Base-by-base conservation (phyloP, 2,113 vertebrate genomes). In the Lycocorax pyrrhopterus region DNA sequence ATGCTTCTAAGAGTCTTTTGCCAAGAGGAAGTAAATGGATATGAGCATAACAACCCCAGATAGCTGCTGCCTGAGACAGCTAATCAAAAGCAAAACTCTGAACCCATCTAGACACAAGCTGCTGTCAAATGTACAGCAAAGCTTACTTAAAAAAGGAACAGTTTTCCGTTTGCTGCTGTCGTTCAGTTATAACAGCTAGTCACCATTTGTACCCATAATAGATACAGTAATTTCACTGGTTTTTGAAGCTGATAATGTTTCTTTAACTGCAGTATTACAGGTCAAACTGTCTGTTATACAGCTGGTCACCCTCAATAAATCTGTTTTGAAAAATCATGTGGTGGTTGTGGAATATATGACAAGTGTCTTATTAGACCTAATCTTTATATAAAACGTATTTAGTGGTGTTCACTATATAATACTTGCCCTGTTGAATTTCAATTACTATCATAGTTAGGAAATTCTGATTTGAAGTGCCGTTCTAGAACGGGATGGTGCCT, bases 201-300 rank as follows among this genome's bases (percentile, higher is more conserved):
- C 74, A 69, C 51, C 88, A 35, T 83, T 92, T 88, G 68, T 75
- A 60, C 41, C 76, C 13, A 2, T 84, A 64, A 83, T 27, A 87
- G 81, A 51, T 73, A 59, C 74, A 91, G 67, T 87, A 76, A 96
- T 96, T 90, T 91, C 39, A 55, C 84, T 83, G 44, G 1, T 44
- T 91, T 96, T 94, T 94, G 90, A 84, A 93, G 83, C 63, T 90
- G 79, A 41, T 85, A 83, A 87, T 97, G 66, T 90, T 91, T 89
- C 67, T 86, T 85, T 96, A 84, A 93, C 67, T 93, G 49, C 82
- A 63, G 59, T 66, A 52, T 74, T 90, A 49, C 67, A 88, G 85
- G 63, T 92, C 82, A 67, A 77, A 59, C 62, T 52, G 47, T 80
- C 46, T 90, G 69, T 91, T 74, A 63, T 59, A 67, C 35, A 85